Evolutionary conservation across 2,888 invertebrate species (phyloP), one percentile per base, ranked within the genome.

Genomic region (Habrosyne pyritoides): DNA sequence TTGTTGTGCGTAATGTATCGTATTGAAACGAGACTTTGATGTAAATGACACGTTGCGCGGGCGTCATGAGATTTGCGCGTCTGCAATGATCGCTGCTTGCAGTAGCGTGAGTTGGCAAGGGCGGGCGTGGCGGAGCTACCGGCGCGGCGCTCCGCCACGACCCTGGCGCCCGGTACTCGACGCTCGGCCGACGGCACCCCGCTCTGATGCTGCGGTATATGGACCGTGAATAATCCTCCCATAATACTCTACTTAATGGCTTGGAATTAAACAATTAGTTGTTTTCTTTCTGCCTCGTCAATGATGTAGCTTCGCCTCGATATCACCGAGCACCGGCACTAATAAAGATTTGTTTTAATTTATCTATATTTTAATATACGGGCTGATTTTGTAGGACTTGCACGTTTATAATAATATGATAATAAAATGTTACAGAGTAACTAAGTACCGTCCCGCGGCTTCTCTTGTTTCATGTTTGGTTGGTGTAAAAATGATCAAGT

Each of bases 221-320:
- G 89, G 86, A 71, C 86, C 90, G 90, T 91, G 84, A 91, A 86
- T 91, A 92, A 91, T 90, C 87, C 86, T 72, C 79, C 85, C 86
- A 83, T 90, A 91, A 90, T 91, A 91, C 88, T 86, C 83, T 78
- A 86, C 77, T 86, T 89, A 91, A 91, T 92, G 90, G 89, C 74
- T 86, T 82, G 91, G 91, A 91, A 90, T 89, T 90, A 87, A 91
- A 89, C 89, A 91, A 92, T 90, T 90, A 90, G 87, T 89, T 89
- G 86, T 87, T 89, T 91, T 90, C 85, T 88, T 89, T 91, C 83
- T 86, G 86, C 87, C 79, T 86, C 86, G 86, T 81, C 87, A 85
- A 84, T 86, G 84, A 84, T 83, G 78, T 73, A 87, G 79, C 73
- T 69, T 67, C 68, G 69, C 66, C 59, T 71, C 67, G 72, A 74